These are phyloP conservation scores for Drosophila kuntzei DNA, from an alignment of 2,888 invertebrate species.

Conservation along the genomic window DNA sequence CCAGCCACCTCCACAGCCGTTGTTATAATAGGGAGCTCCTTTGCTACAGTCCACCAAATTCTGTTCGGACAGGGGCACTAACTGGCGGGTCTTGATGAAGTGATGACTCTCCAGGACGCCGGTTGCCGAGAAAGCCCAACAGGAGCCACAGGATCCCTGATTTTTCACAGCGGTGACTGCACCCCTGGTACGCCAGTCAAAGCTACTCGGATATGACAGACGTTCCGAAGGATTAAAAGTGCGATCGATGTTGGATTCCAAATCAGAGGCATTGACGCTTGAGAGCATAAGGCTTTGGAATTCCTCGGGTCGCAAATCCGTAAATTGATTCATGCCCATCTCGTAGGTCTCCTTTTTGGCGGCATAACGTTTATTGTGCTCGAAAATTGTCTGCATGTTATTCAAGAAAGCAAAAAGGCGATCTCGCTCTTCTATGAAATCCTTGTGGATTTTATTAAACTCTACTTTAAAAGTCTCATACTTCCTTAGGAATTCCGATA, in stretches of 20 bases:
- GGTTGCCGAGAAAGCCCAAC: constrained; percentile 23
- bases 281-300: constrained; percentile 85
- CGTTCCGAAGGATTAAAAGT: background rate
- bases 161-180: constrained; percentile 30
- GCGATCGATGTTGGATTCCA: constrained; percentile 1
- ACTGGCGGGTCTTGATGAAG: constrained; percentile 4
- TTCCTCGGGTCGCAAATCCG: constrained; percentile 94
- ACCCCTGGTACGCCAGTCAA: constrained; percentile 33
- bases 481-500: constrained; percentile 11
- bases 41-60: constrained; percentile 27
- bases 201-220: background rate
- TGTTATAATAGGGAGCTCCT: constrained; percentile 3
- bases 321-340: constrained; percentile 92
- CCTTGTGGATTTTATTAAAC: constrained; percentile 89
- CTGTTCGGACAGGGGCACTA: constrained; percentile 19
- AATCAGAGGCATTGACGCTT: constrained; percentile 3
- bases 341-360: constrained; percentile 89
- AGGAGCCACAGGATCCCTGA: constrained; percentile 27
- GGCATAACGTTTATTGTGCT: constrained; percentile 91
- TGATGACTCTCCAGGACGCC: constrained; percentile 25
- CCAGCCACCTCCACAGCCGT: constrained; percentile 10
- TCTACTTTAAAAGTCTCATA: constrained; percentile 85
- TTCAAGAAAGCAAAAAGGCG: constrained; percentile 95
- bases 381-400: constrained; percentile 92
- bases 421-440: constrained; percentile 91